Conservation (phyloP, 1,140 invertebrate species). For the Tyrophagus putrescentiae region DNA sequence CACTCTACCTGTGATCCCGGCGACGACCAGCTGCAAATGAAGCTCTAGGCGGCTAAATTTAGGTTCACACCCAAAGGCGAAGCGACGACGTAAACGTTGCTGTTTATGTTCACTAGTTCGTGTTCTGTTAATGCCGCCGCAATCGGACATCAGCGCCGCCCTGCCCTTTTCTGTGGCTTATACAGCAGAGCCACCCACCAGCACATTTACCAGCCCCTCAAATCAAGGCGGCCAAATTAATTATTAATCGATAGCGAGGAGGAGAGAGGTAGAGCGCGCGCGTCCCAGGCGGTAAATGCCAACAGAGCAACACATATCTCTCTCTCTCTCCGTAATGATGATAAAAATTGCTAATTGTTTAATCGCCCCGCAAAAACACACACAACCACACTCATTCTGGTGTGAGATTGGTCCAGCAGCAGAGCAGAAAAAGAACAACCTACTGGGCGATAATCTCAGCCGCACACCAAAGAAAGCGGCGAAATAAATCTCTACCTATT, state of each 20-base stretch:
- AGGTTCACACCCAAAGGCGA: neutral
- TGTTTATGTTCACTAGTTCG: no score
- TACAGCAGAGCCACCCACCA: neutral
- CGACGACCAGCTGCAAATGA: neutral
- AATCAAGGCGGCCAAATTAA: slow-evolving; percentile 9
- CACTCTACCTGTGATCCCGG: no score
- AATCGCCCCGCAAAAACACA: neutral
- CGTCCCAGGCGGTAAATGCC: neutral
- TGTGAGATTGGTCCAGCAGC: no score
- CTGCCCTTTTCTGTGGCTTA: no score
- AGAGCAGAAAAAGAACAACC: no score
- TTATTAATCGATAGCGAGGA: slow-evolving; percentile 3
- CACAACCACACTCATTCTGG: neutral
- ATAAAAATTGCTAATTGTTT: slow-evolving; percentile 5
- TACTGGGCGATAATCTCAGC: no score
- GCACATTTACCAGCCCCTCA: neutral
- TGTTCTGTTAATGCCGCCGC: neutral
- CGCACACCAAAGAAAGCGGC: no score
- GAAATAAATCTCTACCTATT: no score
- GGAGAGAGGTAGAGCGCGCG: no score
- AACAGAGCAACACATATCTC: neutral
- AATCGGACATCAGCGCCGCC: neutral
- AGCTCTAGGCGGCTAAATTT: neutral
- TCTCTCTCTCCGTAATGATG: neutral
- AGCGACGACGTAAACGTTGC: no score